Evolutionary conservation across 1,140 invertebrate species (phyloP).

Genomic region (Rhyacophila brunnea): DNA sequence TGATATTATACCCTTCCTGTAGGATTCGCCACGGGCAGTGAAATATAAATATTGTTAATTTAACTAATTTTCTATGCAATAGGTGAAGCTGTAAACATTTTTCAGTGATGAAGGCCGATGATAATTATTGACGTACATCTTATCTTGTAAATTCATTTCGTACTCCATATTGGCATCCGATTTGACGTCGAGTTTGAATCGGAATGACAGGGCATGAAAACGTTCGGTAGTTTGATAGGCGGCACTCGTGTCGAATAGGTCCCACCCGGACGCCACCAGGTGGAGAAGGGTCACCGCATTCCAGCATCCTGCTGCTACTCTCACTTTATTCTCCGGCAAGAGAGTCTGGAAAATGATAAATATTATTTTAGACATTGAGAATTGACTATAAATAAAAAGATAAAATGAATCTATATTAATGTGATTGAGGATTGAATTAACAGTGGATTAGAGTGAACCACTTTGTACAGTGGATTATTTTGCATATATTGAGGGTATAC

Average conservation of each 20-base stretch:
- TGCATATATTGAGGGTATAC: too few species aligned
- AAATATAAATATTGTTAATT: too few species aligned
- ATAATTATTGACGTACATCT: too few species aligned
- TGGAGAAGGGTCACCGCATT: slow-evolving; percentile 27
- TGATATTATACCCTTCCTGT: too few species aligned
- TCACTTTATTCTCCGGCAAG: slow-evolving; percentile 66
- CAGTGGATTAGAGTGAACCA: too few species aligned
- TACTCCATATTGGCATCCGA: slow-evolving; percentile 5
- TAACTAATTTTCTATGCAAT: too few species aligned
- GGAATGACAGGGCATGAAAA: slow-evolving; percentile 16
- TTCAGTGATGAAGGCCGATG: too few species aligned
- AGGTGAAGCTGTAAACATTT: too few species aligned
- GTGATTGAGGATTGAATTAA: slow-evolving; percentile 57
- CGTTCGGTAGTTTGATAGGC: slow-evolving; percentile 20
- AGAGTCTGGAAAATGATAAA: slow-evolving; percentile 37
- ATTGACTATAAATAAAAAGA: neutral
- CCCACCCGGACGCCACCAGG: slow-evolving; percentile 23
- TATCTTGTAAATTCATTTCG: slow-evolving; percentile 29
- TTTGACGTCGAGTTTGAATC: slow-evolving; percentile 1
- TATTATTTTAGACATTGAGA: neutral
- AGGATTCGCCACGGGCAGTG: too few species aligned
- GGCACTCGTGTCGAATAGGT: slow-evolving; percentile 28
- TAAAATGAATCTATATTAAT: slow-evolving; percentile 37
- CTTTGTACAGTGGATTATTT: too few species aligned
- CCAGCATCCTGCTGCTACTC: slow-evolving; percentile 55